Base-by-base conservation (phyloP, 2,113 vertebrate genomes). In the Melanostigma gelatinosum region DNA sequence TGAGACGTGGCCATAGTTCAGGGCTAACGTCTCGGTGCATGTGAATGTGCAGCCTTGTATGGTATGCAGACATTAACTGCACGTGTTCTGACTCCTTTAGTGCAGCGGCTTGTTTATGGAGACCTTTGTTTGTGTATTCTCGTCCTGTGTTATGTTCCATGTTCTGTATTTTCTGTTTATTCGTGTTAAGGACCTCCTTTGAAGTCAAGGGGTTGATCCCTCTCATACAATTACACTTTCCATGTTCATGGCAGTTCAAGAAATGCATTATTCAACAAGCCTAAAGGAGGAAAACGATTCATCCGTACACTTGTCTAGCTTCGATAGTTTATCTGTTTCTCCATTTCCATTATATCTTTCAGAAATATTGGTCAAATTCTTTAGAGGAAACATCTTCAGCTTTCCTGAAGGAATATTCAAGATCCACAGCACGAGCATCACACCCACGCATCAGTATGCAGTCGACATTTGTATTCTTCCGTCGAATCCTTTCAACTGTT, bases 391-490 rank as follows among this genome's bases (percentile, higher is more conserved):
- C 15, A 38, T 40, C 60, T 9, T 36, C 22, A 18, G 12, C 60
- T 9, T 72, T 36, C n/a, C 38, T 44, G 60, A 34, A n/a, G 61
- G 69, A 60, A 72, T 52, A 32, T 44, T 52, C 29, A 57, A 85
- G 60, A 78, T 66, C 72, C 66, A 60, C 34, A 58, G 22, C 9
- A 18, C 20, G 29, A 58, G 29, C 6, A n/a, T 22, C 38, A 65
- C 48, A 46, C 6, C 20, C 13, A 27, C 24, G 34, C 64, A 82
- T 77, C n/a, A 86, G 84, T 82, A 84, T 85, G 68, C 79, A 73
- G 78, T 54, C 52, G 34, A 55, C 77, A 69, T 75, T 72, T 84
- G 80, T 82, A 88, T 87, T 85, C 81, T n/a, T 79, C 55, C 57
- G 52, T 40, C 2, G n/a, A 75, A 80, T 64, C 71, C 38, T 58